phyloP scores from a whole-genome alignment of 2,113 vertebrate species.

The Aegithalos caudatus region DNA sequence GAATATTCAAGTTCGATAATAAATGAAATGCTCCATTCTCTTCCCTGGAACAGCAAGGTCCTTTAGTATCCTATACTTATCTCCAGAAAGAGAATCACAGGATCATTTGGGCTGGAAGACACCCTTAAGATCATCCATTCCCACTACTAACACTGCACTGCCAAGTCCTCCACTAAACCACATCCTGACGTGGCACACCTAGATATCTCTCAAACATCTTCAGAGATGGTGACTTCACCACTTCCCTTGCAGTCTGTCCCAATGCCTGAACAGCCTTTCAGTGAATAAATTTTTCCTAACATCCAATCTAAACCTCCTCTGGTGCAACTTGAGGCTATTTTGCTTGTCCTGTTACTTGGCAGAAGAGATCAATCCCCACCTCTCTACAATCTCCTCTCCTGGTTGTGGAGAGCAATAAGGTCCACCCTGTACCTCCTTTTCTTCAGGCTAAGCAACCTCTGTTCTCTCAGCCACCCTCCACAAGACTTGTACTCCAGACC shows the following conservation, averaged over 20 bases:
- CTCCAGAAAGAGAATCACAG: neutral
- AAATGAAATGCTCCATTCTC: neutral
- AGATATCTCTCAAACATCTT: neutral
- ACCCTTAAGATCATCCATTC: neutral
- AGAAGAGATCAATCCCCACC: neutral
- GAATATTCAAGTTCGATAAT: accelerated
- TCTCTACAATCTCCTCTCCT: neutral
- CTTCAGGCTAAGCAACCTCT: neutral
- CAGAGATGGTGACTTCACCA: neutral
- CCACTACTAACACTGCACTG: neutral
- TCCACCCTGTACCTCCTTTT: neutral
- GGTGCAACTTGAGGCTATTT: neutral
- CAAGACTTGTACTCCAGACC: neutral
- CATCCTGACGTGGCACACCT: neutral
- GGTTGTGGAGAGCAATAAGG: neutral
- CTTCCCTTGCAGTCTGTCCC: neutral
- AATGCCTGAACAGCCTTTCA: neutral
- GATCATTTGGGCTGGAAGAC: neutral
- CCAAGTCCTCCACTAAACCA: neutral
- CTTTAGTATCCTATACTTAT: neutral
- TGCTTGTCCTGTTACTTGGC: neutral
- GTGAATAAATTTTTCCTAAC: neutral
- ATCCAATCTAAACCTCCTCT: neutral
- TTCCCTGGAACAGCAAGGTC: neutral
- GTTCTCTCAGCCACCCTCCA: neutral